Evolutionary conservation across 1,140 invertebrate genomes (phyloP), one percentile per base, ranked within the genome.

Genomic region (Drosophila sechellia): DNA sequence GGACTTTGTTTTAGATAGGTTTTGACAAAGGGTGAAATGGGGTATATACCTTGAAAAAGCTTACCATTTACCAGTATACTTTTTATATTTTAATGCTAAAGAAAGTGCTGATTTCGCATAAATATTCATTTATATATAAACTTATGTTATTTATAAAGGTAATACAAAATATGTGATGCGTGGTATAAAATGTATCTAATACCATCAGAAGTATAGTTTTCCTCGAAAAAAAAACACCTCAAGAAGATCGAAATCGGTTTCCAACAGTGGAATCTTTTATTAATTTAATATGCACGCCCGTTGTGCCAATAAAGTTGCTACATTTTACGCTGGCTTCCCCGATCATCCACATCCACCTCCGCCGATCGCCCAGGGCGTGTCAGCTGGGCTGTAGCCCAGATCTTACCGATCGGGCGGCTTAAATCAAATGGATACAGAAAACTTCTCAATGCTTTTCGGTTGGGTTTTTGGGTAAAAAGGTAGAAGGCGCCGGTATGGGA

Each of bases 211-310:
- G 13, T 25, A 34, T 17, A 5, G 40, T 35, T 50, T 42, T 34
- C 35, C 37, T 20, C 63, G 11, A 64, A 50, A 15, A 42, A 61
- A 49, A 63, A 50, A 37, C 17, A 15, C 39, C 22, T 17, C 39
- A 54, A 70, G 66, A 68, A 56, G 63, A 42, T 39, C n/a, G 20
- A 20, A 48, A 55, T 42, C 68, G 56, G 40, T 72, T 15, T 49
- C 49, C 57, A 52, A 73, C 63, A 57, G 50, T 76, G 11, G 53
- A 58, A 68, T 81, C 48, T 71, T 81, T 81, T 86, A 86, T 77
- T 84, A 73, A 89, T 89, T 84, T 78, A 89, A 89, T 89, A 89
- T 89, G 84, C 79, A 89, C 84, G 79, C 84, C 84, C 73, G 69
- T 89, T 80, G 65, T 46, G 61, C 60, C 84, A 89, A 89, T 89